phyloP scores from a whole-genome alignment of 2,888 invertebrate genomes.

The Apotomis capreana region DNA sequence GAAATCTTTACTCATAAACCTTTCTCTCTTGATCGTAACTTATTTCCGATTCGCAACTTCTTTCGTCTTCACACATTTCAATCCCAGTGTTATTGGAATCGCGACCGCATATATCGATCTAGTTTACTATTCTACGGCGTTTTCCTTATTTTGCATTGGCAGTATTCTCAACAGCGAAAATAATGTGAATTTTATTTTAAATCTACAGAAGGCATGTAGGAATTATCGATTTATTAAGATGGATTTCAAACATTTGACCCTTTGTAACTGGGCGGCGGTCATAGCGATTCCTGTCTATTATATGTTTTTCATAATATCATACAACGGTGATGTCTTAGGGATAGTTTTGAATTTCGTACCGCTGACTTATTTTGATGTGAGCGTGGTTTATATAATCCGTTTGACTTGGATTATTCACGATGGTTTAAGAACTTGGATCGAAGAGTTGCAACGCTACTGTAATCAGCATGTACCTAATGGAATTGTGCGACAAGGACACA shows the following conservation, averaged over 20 bases:
- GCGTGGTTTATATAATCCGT: background rate
- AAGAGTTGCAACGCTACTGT: background rate
- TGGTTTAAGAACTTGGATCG: background rate
- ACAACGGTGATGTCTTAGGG: background rate
- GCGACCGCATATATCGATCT: background rate
- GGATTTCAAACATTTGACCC: background rate
- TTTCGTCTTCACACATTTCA: background rate
- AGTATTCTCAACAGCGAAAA: background rate
- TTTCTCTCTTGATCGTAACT: background rate
- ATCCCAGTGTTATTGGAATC: background rate
- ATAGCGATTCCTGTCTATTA: background rate
- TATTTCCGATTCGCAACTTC: constrained; percentile 6
- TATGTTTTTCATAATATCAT: background rate
- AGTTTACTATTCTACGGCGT: background rate
- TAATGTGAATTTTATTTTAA: background rate
- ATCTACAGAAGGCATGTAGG: constrained; percentile 16
- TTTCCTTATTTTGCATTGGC: background rate
- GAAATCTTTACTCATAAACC: background rate
- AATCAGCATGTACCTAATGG: too few species aligned
- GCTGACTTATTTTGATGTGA: background rate
- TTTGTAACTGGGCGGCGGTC: constrained; percentile 6
- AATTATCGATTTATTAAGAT: background rate
- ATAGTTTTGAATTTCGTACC: background rate
- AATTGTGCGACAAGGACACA: too few species aligned
- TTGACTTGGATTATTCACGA: background rate